Base-by-base conservation (phyloP, 2,113 vertebrate species). In the Orthonyx spaldingii region DNA sequence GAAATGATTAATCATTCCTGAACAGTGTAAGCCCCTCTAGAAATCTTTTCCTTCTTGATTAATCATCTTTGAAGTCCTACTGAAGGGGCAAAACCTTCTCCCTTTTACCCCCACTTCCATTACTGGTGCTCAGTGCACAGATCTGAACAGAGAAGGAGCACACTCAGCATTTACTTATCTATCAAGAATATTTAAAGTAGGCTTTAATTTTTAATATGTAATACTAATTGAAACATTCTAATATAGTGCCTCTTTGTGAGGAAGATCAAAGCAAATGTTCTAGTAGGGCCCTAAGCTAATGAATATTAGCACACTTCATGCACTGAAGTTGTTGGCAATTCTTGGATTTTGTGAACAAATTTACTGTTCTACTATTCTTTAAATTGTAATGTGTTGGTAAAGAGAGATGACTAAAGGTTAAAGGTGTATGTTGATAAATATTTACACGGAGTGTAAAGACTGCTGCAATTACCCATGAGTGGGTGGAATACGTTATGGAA, bases 1-100 rank as follows among this genome's bases (percentile, higher is more conserved):
- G 97, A 93, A 96, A 96, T 97, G 97, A 97, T 98, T 97, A 98
- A 98, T 98, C 95, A 97, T 98, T 97, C 93, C 94, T 97, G 95
- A 98, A 95, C 89, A 98, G 84, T 79, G 7, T 93, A 94, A 97
- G 88, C 96, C 96, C 95, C 87, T 93, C 94, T 97, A 97, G 97
- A 97, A 98, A 95, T 97, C 93, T 83, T 79, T 90, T 95, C 82
- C 74, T 96, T 93, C 60, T 74, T 97, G 95, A 98, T 98, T 97
- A 98, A 98, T 98, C 97, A 96, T 97, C 94, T 97, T 96, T 96
- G 92, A 97, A 97, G 95, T 95, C 95, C 96, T 89, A 94, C 93
- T 89, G 96, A 94, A 92, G 81, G 93, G 89, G 96, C 80, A 96
- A 94, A 91, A 79, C 77, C 78, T 72, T 92, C 53, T 96, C 94